Evolutionary conservation across 2,888 invertebrate species (phyloP).

Genomic region (Chrysopilus asiliformis): DNA sequence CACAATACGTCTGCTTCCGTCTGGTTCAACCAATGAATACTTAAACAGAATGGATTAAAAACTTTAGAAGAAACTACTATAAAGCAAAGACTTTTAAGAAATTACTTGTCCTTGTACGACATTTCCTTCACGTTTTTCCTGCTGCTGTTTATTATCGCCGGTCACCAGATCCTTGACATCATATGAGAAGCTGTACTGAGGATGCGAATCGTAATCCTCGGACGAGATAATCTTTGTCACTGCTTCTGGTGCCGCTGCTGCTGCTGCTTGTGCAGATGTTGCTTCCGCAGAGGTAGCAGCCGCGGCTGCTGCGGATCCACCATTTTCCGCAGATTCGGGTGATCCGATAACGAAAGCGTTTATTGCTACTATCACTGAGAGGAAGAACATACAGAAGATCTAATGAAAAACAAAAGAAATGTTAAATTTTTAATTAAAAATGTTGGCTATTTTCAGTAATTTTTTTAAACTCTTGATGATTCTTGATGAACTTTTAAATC

Average conservation of each 20-base stretch:
- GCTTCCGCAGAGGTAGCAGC: not conserved
- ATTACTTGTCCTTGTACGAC: conserved; percentile 20
- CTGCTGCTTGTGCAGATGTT: not conserved
- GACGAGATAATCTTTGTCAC: conserved; percentile 10
- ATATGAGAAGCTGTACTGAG: conserved; percentile 19
- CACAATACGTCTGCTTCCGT: conserved; percentile 16
- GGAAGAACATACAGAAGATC: no score
- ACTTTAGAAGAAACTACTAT: conserved; percentile 5
- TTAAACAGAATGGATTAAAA: conserved; percentile 3
- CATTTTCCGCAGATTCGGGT: no score
- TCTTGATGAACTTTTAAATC: no score
- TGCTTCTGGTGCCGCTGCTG: not conserved
- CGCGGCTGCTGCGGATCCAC: not conserved
- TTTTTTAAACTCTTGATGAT: no score
- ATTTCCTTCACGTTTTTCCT: conserved; percentile 21
- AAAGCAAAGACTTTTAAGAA: conserved; percentile 4
- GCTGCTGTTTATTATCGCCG: conserved; percentile 21
- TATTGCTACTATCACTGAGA: no score
- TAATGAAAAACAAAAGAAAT: no score
- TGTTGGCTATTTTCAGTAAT: no score
- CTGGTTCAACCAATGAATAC: conserved; percentile 18
- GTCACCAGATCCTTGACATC: conserved; percentile 20
- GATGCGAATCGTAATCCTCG: conserved; percentile 19
- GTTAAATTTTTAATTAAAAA: no score
- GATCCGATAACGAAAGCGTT: no score